Percentiles rank a stretch among this genome's conserved stretches.
Conservation (phyloP, 2,113 vertebrate genomes). For the Leptosomus discolor region DNA sequence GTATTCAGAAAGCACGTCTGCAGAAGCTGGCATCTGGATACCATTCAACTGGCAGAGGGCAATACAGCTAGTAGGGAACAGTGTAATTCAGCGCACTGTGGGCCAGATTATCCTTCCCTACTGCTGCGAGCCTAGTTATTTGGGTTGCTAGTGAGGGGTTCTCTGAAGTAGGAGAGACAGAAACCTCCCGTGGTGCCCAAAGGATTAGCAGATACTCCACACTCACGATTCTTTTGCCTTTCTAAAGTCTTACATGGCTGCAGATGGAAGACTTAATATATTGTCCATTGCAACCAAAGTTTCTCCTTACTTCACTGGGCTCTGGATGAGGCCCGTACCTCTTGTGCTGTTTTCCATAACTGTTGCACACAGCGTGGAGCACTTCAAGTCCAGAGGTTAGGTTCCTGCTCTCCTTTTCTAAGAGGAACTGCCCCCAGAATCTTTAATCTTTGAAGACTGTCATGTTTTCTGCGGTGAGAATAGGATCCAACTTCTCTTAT, state of each 20-base stretch:
- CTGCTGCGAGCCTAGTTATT: neutral
- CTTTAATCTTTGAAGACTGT: neutral
- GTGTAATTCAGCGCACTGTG: neutral
- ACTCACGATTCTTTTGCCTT: neutral
- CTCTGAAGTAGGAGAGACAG: neutral
- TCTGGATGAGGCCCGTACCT: neutral
- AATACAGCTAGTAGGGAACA: neutral
- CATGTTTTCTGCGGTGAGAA: neutral
- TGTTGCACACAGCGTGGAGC: neutral
- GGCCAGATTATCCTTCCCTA: neutral
- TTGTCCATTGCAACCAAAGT: neutral
- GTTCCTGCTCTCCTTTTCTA: neutral
- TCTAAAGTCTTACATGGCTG: neutral
- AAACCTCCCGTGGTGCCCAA: neutral
- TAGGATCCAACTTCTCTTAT: neutral
- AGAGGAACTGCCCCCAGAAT: neutral
- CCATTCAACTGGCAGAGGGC: neutral
- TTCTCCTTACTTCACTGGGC: neutral
- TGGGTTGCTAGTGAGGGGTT: neutral
- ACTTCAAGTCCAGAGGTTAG: neutral
- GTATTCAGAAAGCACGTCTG: neutral
- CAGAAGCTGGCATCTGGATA: neutral
- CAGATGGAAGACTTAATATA: neutral
- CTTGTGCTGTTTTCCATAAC: neutral
- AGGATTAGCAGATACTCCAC: neutral